phyloP scores from a whole-genome alignment of 2,113 vertebrate genomes.

The Mormoops blainvillei region DNA sequence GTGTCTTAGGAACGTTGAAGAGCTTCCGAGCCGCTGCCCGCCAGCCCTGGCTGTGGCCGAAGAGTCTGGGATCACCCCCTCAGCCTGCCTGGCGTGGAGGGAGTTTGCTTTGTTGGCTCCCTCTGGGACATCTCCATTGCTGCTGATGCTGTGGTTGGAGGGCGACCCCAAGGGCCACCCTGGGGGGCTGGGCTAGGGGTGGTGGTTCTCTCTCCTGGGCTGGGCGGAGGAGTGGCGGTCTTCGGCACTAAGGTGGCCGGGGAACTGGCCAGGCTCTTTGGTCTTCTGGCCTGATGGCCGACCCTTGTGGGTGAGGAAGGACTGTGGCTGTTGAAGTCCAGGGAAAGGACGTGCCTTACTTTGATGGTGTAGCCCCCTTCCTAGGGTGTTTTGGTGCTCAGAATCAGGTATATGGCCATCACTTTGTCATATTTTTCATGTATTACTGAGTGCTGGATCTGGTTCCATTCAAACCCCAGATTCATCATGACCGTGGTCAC shows the following conservation, averaged over 20 bases:
- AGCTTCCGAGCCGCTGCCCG: conserved; percentile 80
- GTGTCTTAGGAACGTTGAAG: conserved; percentile 87
- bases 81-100: neutral
- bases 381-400: neutral
- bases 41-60: conserved; percentile 74
- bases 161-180: conserved; percentile 83
- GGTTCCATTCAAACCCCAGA: conserved; percentile 84
- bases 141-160: conserved; percentile 86
- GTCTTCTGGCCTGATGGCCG: conserved; percentile 65
- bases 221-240: neutral
- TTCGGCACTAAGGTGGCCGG: neutral
- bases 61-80: neutral
- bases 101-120: neutral
- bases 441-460: conserved; percentile 85
- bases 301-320: neutral
- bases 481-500: conserved; percentile 84
- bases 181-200: conserved; percentile 46
- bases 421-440: conserved; percentile 87
- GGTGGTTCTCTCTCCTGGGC: neutral
- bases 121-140: neutral
- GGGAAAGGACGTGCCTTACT: neutral
- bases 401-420: conserved; percentile 72
- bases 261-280: conserved; percentile 79
- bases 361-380: conserved; percentile 46
- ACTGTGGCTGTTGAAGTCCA: neutral